These are phyloP conservation scores for Coenobita brevimanus DNA, from an alignment of 1,140 invertebrate species.

Conservation along the genomic window DNA sequence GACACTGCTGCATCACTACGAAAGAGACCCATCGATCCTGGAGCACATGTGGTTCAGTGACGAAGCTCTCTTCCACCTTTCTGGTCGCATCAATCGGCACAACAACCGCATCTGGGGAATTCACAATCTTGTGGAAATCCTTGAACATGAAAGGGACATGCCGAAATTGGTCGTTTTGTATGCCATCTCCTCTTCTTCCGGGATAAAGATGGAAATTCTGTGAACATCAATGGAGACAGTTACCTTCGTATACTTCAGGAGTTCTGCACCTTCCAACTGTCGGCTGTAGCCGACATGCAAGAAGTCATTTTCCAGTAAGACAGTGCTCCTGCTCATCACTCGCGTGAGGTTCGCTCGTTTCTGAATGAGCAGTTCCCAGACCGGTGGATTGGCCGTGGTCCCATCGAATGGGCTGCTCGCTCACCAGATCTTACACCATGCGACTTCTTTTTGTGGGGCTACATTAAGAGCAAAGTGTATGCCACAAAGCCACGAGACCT, in stretches of 20 bases:
- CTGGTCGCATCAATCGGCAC: too few relatives aligned
- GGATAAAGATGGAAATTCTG: too few relatives aligned
- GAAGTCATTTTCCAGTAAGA: slow-evolving; percentile 2
- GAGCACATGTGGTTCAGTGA: too few relatives aligned
- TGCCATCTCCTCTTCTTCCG: too few relatives aligned
- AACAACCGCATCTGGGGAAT: too few relatives aligned
- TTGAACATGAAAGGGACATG: too few relatives aligned
- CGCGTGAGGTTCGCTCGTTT: neutral
- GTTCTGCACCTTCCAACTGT: neutral
- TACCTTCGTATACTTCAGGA: slow-evolving; percentile 3
- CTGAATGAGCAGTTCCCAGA: neutral
- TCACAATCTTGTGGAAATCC: too few relatives aligned
- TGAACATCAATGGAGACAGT: neutral
- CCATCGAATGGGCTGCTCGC: neutral
- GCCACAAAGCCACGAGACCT: neutral
- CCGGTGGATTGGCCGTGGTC: neutral
- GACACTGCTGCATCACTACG: too few relatives aligned
- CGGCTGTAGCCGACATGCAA: neutral
- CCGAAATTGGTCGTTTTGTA: too few relatives aligned
- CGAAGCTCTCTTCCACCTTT: too few relatives aligned
- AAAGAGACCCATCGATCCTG: too few relatives aligned
- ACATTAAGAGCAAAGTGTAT: neutral
- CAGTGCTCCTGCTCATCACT: slow-evolving; percentile 5
- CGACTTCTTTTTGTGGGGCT: neutral
- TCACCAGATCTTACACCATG: neutral